These are phyloP conservation scores for Melanotus villosus DNA, from an alignment of 2,888 invertebrate genomes.

Conservation along the genomic window DNA sequence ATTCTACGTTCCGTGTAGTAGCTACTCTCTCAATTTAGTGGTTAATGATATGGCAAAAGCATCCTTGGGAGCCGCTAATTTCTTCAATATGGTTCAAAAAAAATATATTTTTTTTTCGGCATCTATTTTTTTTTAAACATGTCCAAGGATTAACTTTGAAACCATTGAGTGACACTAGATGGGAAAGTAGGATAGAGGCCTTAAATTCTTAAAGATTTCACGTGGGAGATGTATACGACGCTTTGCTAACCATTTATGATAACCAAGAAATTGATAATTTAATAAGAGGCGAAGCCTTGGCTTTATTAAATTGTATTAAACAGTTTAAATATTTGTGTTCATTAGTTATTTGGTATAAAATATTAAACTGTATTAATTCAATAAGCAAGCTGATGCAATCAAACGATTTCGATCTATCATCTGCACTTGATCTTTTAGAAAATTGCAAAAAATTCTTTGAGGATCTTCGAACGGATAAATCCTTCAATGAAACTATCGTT, in stretches of 20 bases:
- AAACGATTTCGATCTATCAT: slow-evolving; percentile 47
- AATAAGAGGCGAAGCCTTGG: slow-evolving; percentile 40
- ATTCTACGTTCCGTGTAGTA: slow-evolving; percentile 52
- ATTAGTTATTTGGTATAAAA: slow-evolving; percentile 46
- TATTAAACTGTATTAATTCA: slow-evolving; percentile 49
- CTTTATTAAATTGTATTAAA: slow-evolving; percentile 42
- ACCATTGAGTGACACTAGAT: slow-evolving; percentile 37
- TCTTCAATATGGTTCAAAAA: slow-evolving; percentile 45
- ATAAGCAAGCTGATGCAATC: slow-evolving; percentile 51
- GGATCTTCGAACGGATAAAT: slow-evolving; percentile 49
- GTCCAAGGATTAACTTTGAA: slow-evolving; percentile 46
- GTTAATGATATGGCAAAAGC: slow-evolving; percentile 51
- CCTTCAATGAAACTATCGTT: slow-evolving; percentile 51
- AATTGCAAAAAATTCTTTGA: slow-evolving; percentile 51
- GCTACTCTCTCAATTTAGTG: slow-evolving; percentile 51
- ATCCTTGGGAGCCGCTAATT: slow-evolving; percentile 45
- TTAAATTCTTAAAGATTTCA: slow-evolving; percentile 24
- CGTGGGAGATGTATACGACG: slow-evolving; percentile 35
- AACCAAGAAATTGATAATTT: slow-evolving; percentile 39
- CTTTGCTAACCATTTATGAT: slow-evolving; percentile 27
- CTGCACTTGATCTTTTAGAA: slow-evolving; percentile 51
- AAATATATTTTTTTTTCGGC: slow-evolving; percentile 50
- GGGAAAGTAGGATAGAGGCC: slow-evolving; percentile 21
- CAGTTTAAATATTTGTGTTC: slow-evolving; percentile 43
- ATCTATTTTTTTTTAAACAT: slow-evolving; percentile 48